Conservation (phyloP, 2,797 vertebrate species). For the Sebastes elongatus region DNA sequence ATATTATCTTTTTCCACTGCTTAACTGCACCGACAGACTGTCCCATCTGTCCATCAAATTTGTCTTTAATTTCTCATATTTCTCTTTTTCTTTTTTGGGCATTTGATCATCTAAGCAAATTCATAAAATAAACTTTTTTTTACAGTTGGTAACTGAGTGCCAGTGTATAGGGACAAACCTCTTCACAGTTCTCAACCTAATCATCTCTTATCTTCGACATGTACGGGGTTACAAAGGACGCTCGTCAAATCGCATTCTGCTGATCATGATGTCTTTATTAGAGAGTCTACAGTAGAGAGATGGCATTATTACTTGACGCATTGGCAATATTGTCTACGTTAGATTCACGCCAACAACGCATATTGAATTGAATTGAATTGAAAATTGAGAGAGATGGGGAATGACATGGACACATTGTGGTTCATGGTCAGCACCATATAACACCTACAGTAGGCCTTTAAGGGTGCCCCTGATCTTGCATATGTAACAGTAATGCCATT, state of each 20-base stretch:
- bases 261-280: neutral
- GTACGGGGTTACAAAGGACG: too few species aligned
- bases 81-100: neutral
- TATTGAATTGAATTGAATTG: too few species aligned
- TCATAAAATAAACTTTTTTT: too few species aligned
- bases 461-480: neutral
- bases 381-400: neutral
- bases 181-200: too few species aligned
- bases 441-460: neutral
- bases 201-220: too few species aligned
- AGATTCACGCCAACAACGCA: too few species aligned
- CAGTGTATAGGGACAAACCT: too few species aligned
- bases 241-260: too few species aligned
- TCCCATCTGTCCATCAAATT: neutral
- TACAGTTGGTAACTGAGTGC: too few species aligned
- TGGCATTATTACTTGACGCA: too few species aligned
- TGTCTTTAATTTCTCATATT: neutral
- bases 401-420: neutral
- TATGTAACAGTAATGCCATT: neutral
- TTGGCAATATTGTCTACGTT: too few species aligned
- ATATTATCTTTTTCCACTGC: constrained; percentile 5
- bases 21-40: neutral
- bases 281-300: neutral
- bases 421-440: neutral
- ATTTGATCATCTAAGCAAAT: neutral